Base-by-base conservation (phyloP, 2,888 invertebrate genomes). In the Rhamnusium bicolor region DNA sequence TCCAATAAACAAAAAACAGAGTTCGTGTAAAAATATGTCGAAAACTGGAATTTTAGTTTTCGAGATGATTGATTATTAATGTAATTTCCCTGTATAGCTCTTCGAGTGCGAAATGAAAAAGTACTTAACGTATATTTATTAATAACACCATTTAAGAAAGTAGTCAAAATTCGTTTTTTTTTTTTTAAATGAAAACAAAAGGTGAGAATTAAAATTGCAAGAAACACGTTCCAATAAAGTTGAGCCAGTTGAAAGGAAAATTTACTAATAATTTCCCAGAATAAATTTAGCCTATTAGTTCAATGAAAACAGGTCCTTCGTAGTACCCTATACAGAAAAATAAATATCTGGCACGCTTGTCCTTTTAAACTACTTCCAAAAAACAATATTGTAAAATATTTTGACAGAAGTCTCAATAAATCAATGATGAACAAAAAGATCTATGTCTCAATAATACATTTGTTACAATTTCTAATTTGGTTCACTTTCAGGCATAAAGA, bases 301-400 rank as follows among this genome's bases (percentile, higher is more conserved):
- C 40, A 40, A 56, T 12, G 24, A 19, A 24, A 27, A 7, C 24
- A 46, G 19, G 14, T 10, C 60, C 60, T 60, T 68, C 58, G 14
- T 18, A 58, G 68, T 68, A 49, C 29, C 51, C 40, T 40, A 40
- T 40, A n/a, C 40, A 40, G n/a, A 40, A 40, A 40, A 40, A 40
- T 67, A 61, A 67, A 67, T 61, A 24, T 46, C 29, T n/a, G 67
- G 71, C 67, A 71, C 72, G 72, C 67, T 68, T 72, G 56, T 60
- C 62, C 67, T 14, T 40, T 32, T 60, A 49, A 51, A 65, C 46
- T 60, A 54, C n/a, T 53, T 62, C 53, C 21, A 62, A 68, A 58
- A 66, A 71, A 60, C 54, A 29, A 58, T 66, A 46, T 72, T 65
- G 73, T 65, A 56, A 73, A 73, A 73, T 73, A 73, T 73, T 73